Conservation (phyloP, 2,888 invertebrate species). For the Polymixis lichenea region DNA sequence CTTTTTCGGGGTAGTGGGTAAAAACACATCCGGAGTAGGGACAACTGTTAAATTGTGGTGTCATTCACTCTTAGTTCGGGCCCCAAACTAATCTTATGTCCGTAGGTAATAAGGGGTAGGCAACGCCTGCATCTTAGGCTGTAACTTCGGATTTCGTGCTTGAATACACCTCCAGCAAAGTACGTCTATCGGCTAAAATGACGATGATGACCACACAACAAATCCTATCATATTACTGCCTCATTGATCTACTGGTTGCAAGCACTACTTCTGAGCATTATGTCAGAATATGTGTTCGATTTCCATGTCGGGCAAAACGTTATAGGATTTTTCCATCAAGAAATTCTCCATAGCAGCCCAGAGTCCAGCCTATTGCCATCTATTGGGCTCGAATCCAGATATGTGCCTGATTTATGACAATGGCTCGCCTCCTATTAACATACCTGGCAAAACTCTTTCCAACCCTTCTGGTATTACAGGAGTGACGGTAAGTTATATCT, state of each 20-base stretch:
- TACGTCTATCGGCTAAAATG: not conserved
- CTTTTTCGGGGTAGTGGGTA: too few species aligned
- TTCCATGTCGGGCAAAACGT: not conserved
- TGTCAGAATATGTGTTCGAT: not conserved
- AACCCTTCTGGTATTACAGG: not conserved
- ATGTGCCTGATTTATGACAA: not conserved
- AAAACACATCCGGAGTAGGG: too few species aligned
- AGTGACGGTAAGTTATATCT: not conserved
- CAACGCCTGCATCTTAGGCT: too few species aligned
- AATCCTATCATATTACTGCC: not conserved
- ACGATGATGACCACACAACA: not conserved
- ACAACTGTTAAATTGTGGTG: too few species aligned
- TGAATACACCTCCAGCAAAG: not conserved
- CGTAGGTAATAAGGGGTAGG: too few species aligned
- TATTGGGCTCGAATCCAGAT: too few species aligned
- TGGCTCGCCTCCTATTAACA: not conserved
- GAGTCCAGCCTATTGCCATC: too few species aligned
- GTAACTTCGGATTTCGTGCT: too few species aligned
- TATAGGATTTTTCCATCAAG: too few species aligned
- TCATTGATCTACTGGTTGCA: too few species aligned
- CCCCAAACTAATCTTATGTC: too few species aligned
- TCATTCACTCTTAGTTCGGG: too few species aligned
- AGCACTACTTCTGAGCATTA: not conserved
- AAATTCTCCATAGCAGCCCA: not conserved
- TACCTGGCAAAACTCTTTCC: not conserved